Percentiles rank a stretch among this genome's conserved stretches.
Evolutionary conservation across 2,113 vertebrate genomes (phyloP).

Genomic region (Ochotona curzoniae): DNA sequence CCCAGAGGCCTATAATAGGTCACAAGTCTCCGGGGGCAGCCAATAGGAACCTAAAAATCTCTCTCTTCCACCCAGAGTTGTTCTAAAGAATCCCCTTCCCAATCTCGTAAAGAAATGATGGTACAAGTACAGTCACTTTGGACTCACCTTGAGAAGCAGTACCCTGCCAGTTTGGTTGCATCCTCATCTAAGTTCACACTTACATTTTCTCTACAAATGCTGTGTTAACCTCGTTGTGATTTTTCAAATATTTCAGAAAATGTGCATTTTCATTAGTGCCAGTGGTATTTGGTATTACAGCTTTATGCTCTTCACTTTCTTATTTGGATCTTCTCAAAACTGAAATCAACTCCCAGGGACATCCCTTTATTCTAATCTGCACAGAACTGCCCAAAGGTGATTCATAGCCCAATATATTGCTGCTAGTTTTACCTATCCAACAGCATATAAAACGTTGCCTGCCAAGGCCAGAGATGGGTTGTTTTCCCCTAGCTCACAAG

Average conservation of each 20-base stretch:
- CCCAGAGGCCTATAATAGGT: background rate
- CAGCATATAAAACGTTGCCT: background rate
- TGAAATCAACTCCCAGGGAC: too few relatives aligned
- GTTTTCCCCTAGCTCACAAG: background rate
- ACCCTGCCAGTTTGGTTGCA: background rate
- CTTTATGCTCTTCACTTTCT: background rate
- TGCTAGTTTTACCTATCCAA: background rate
- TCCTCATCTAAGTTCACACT: background rate
- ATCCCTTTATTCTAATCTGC: background rate
- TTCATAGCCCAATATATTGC: background rate
- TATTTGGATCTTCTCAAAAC: conserved; percentile 14
- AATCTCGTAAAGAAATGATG: background rate
- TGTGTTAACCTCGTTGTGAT: background rate
- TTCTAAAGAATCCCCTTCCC: conserved; percentile 11
- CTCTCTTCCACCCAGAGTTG: background rate
- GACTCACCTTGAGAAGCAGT: background rate
- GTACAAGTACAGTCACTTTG: background rate
- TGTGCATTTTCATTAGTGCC: background rate
- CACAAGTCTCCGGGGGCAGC: background rate
- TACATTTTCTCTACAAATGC: background rate
- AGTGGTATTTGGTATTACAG: background rate
- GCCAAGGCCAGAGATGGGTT: background rate
- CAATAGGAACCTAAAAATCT: background rate
- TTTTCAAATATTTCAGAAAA: background rate
- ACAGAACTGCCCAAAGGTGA: background rate